These are phyloP conservation scores for Callipepla squamata DNA, from an alignment of 2,113 vertebrate species.

Conservation along the genomic window DNA sequence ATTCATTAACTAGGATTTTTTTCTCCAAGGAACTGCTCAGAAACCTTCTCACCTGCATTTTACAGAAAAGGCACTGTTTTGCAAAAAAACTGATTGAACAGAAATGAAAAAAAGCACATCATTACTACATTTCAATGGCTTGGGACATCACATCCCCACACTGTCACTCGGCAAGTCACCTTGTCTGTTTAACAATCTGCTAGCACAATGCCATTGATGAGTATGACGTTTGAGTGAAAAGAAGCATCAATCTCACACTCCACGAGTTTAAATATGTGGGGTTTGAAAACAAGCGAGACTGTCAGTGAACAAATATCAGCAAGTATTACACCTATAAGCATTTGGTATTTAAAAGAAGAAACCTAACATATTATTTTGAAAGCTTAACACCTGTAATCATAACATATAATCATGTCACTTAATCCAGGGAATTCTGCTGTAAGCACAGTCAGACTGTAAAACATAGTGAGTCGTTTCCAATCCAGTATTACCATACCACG, in stretches of 20 bases:
- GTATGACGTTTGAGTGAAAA: slow-evolving; percentile 59
- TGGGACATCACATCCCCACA: slow-evolving; percentile 52
- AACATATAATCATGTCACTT: slow-evolving; percentile 65
- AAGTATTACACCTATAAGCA: slow-evolving; percentile 24
- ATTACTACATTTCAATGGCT: slow-evolving; percentile 44
- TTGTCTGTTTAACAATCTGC: slow-evolving; percentile 61
- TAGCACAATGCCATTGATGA: slow-evolving; percentile 57
- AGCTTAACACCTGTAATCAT: slow-evolving; percentile 46
- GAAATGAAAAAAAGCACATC: not conserved
- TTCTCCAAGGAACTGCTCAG: not conserved
- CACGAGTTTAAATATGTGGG: slow-evolving; percentile 41
- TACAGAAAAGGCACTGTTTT: not conserved
- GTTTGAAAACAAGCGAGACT: slow-evolving; percentile 55
- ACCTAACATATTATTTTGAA: slow-evolving; percentile 55
- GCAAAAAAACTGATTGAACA: slow-evolving; percentile 38
- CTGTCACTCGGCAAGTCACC: slow-evolving; percentile 46
- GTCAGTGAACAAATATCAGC: slow-evolving; percentile 45
- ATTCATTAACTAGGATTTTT: not conserved
- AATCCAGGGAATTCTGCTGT: slow-evolving; percentile 40
- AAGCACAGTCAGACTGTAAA: slow-evolving; percentile 28
- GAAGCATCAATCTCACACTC: slow-evolving; percentile 51
- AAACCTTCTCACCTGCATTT: slow-evolving; percentile 10
- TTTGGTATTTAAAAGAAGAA: slow-evolving; percentile 59
- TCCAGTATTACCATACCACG: not conserved
- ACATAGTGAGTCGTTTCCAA: not conserved